A percentile compares a stretch with the other conserved stretches of the same genome.
These are phyloP conservation scores for Enteromius trimaculatus DNA, from an alignment of 2,797 vertebrate genomes.

Conservation along the genomic window DNA sequence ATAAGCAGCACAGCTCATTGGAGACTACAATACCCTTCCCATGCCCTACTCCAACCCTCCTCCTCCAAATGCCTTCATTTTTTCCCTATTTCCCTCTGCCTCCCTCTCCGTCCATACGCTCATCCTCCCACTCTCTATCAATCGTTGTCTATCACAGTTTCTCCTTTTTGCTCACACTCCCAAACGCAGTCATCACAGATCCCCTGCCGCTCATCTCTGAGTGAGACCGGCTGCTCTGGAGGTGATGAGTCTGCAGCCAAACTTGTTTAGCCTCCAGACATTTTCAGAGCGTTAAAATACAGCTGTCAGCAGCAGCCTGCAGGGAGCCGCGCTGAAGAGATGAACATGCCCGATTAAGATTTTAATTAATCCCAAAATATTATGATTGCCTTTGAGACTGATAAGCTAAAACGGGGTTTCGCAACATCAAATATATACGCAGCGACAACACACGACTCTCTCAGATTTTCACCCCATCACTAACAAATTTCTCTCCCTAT, in stretches of 20 bases:
- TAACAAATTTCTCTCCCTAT: background rate
- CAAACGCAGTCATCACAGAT: constrained; percentile 20
- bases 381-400: constrained; percentile 46
- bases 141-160: background rate
- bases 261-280: constrained; percentile 37
- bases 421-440: constrained; percentile 36
- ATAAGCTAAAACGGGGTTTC: constrained; percentile 31
- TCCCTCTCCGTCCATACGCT: background rate
- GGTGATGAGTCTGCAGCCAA: constrained; percentile 43
- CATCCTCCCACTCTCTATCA: background rate
- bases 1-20: background rate
- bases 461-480: constrained; percentile 38
- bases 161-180: constrained; percentile 7
- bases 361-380: constrained; percentile 60
- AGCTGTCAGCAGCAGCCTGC: constrained; percentile 49
- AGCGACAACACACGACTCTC: constrained; percentile 24
- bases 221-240: constrained; percentile 10
- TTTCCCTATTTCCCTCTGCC: background rate
- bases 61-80: background rate
- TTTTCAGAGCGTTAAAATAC: constrained; percentile 40
- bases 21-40: background rate
- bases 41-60: background rate
- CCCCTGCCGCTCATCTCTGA: constrained; percentile 11
- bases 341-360: constrained; percentile 46
- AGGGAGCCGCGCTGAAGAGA: constrained; percentile 13